Evolutionary conservation across 1,140 invertebrate species (phyloP), one percentile per base, ranked within the genome.

Genomic region (Cydia pomonella): DNA sequence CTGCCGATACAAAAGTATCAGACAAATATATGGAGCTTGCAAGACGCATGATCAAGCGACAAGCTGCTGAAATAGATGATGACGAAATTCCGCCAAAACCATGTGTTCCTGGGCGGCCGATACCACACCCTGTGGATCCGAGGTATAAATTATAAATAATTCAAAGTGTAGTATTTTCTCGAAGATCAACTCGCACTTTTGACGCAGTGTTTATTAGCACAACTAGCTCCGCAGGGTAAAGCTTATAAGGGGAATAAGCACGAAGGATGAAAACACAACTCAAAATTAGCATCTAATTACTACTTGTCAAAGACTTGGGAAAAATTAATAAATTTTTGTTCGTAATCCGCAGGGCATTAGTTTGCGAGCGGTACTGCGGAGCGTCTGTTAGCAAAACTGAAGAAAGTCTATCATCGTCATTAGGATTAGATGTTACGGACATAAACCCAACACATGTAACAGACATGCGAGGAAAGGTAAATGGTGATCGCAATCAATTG

Each of bases 101-200:
- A 23, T 69, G 64, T 7, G 16, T 33, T n/a, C 64, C 64, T 69
- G 64, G 64, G 3, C 18, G 18, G 3, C 64, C 64, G 7, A 33
- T 69, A 69, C 27, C 29, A 18, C 64, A 69, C 9, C 64, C 33
- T 41, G 7, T 69, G 16, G 64, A 69, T 33, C 33, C 64, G 1
- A 69, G 64, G 64, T 69, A 59, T 23, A 16, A 16, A 47, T 3
- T 3, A 38, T 9, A 9, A 38, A 38, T 38, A 38, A 38, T 38
- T 38, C 33, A 9, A 9, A 9, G 33, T 38, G 10, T 2, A 33
- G 29, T 33, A 33, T 33, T 38, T 44, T 44, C 12, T 16, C 12
- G 7, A 44, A 12, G 16, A 44, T 44, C 41, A 13, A n/a, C n/a
- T n/a, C n/a, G n/a, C n/a, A n/a, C n/a, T n/a, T n/a, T n/a, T n/a